phyloP scores from a whole-genome alignment of 1,140 invertebrate species.

The Watersipora subatra region DNA sequence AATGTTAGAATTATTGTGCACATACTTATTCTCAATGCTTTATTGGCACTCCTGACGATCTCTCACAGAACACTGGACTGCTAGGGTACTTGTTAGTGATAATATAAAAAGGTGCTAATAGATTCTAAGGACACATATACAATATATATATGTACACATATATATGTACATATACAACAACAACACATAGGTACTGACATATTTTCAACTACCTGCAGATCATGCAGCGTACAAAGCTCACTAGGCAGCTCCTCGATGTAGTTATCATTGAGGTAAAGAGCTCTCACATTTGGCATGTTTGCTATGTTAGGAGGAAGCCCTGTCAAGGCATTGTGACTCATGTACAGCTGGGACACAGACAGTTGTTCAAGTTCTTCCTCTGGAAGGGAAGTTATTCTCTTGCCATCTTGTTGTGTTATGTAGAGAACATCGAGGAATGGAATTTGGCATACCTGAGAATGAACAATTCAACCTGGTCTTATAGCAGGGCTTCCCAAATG shows the following conservation, averaged over 20 bases:
- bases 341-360: constrained; percentile 12
- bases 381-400: not conserved
- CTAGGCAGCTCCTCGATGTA: constrained; percentile 22
- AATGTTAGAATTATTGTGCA: no score
- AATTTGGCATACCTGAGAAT: not conserved
- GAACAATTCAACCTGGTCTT: no score
- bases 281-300: constrained; percentile 23
- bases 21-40: no score
- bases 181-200: no score
- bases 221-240: constrained; percentile 28
- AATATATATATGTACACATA: no score
- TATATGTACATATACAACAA: no score
- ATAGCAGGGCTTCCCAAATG: no score
- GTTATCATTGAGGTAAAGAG: constrained; percentile 30
- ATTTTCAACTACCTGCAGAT: constrained; percentile 27
- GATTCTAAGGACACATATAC: no score
- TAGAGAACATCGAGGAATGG: not conserved
- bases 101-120: no score
- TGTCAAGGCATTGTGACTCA: constrained; percentile 26
- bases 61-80: no score
- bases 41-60: no score
- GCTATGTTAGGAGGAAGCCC: constrained; percentile 23
- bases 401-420: not conserved
- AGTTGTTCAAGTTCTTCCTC: not conserved
- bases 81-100: no score